Base-by-base conservation (phyloP, 2,797 vertebrate species). In the Acridotheres tristis region DNA sequence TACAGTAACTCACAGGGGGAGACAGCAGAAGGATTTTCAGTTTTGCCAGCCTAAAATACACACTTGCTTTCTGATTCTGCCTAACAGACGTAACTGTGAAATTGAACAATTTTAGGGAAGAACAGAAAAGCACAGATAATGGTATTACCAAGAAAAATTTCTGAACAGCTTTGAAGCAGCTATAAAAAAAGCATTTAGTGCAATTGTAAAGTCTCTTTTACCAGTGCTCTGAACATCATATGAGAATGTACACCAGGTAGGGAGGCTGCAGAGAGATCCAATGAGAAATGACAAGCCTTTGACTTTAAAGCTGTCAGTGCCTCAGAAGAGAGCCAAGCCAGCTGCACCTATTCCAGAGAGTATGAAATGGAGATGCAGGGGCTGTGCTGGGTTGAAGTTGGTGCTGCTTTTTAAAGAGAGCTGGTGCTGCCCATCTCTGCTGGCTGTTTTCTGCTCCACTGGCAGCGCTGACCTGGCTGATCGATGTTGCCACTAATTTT, bases 21-120 rank as follows among this genome's bases (percentile, higher is more conserved):
- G 86, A 68, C 0, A 4, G 66, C 68, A 93, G 83, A 55, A 90
- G 93, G 83, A 81, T 94, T 94, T 85, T 83, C 57, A 63, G 71
- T 73, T 89, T 89, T 83, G 79, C 54, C 91, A 96, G 74, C 84
- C 53, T 85, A 48, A 92, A 94, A 93, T 74, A 76, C 74, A 43
- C 1, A 2, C 63, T 88, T 82, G 83, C 67, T 92, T 94, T 95
- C 61, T 77, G 84, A 79, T 92, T 76, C 81, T 73, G 83, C 90
- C 72, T 89, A 89, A 82, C 54, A 86, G 90, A 85, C 7, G 2
- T 93, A 76, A 91, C 90, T 94, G 84, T 95, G 88, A 95, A 96
- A 96, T 83, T 63, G 92, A 65, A 93, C 92, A 79, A 80, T 94
- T 93, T 67, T 32, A 45, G 71, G 27, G 74, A 90, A 87, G 87